phyloP scores from a whole-genome alignment of 2,113 vertebrate genomes.

The Tautogolabrus adspersus region DNA sequence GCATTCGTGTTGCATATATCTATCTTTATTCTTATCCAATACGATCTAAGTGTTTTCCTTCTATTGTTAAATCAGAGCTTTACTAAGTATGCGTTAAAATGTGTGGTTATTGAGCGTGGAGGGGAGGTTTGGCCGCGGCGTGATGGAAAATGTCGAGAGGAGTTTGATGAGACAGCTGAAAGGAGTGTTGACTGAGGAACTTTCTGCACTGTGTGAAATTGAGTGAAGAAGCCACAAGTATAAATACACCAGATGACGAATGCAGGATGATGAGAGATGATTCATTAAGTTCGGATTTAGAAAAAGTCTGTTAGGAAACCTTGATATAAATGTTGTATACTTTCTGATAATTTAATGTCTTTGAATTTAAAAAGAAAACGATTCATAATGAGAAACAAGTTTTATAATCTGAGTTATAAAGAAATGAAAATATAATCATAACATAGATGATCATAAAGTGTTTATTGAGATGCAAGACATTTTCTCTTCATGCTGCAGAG shows the following conservation, averaged over 20 bases:
- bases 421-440: too few relatives aligned
- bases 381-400: too few relatives aligned
- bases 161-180: slow-evolving; percentile 19
- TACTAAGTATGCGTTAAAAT: slow-evolving; percentile 1
- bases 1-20: neutral
- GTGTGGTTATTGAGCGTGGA: neutral
- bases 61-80: slow-evolving; percentile 4
- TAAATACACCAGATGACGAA: neutral
- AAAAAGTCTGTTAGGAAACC: slow-evolving; percentile 6
- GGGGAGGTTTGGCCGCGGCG: slow-evolving; percentile 3
- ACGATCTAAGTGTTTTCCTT: neutral
- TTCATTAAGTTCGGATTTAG: slow-evolving; percentile 1
- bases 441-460: neutral
- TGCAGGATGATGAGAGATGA: slow-evolving; percentile 12
- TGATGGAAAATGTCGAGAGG: slow-evolving; percentile 38
- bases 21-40: neutral
- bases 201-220: too few relatives aligned
- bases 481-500: neutral
- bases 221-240: neutral
- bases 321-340: too few relatives aligned
- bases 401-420: too few relatives aligned
- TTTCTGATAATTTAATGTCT: too few relatives aligned
- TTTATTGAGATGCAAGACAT: neutral
- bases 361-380: too few relatives aligned
- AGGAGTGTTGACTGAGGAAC: neutral